Evolutionary conservation across 2,113 vertebrate species (phyloP), one percentile per base, ranked within the genome.

Genomic region (Zapus hudsonius): DNA sequence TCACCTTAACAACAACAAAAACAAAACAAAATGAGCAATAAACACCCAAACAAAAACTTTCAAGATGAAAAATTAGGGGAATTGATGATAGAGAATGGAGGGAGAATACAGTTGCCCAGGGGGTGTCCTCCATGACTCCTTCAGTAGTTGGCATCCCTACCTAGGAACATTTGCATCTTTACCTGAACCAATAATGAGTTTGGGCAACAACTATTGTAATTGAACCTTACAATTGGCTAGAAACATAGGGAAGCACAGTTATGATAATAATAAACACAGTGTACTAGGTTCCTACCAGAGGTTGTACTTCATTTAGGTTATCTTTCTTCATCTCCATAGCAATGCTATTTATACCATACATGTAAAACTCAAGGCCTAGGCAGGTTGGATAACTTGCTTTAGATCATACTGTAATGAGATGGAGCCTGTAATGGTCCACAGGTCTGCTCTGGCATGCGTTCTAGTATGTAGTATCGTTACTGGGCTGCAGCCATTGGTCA

Each of bases 241-340:
- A 89, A 80, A 59, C 42, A 19, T n/a, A 20, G 66, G 16, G 52
- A 61, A 57, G 59, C 59, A n/a, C 59, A 67, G 36, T 44, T 74
- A 75, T 83, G 59, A 81, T 69, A 67, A 16, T 80, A 29, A 52
- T 72, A 61, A 64, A 61, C 40, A 63, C 31, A 82, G 74, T 87
- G 61, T 66, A 67, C 69, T 80, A 52, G 22, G 44, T 52, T 95
- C 44, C 63, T 80, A 72, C 42, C 42, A n/a, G 59, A 76, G 36
- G 42, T 27, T 91, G 12, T 57, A 27, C 44, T 93, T 66, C 38
- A 22, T 87, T 89, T 80, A 63, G 38, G 79, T 72, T 89, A 59
- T 90, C 82, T 63, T 74, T 92, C 90, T 82, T n/a, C 96, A 90
- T 85, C 69, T 70, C 67, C 57, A 38, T 64, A 27, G 47, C 69